A percentile compares a stretch with the other conserved stretches of the same genome.
Evolutionary conservation across 1,140 invertebrate genomes (phyloP).

Genomic region (Drosophila repleta): DNA sequence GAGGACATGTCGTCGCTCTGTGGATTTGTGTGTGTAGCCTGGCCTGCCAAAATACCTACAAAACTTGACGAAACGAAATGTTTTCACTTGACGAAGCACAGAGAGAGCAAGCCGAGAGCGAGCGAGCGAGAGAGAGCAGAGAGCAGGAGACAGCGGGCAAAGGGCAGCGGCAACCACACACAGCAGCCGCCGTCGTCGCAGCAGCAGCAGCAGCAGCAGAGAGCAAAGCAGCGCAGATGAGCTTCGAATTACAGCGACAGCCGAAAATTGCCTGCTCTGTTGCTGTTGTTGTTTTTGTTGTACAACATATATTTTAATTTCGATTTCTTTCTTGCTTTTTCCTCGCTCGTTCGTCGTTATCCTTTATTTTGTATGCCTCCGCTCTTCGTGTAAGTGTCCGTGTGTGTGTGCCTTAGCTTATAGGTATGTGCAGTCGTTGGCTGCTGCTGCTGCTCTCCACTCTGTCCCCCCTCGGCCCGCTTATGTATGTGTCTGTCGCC

Average conservation of each 20-base stretch:
- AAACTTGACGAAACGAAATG: constrained; percentile 78
- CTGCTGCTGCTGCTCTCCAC: constrained; percentile 22
- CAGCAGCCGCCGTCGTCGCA: constrained; percentile 13
- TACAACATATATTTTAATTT: constrained; percentile 78
- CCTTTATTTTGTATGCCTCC: constrained; percentile 73
- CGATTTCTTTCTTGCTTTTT: constrained; percentile 78
- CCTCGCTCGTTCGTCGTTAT: constrained; percentile 53
- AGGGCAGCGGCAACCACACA: constrained; percentile 27
- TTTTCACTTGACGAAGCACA: constrained; percentile 75
- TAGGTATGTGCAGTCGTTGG: constrained; percentile 61
- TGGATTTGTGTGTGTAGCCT: constrained; percentile 57
- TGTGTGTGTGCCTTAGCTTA: constrained; percentile 50
- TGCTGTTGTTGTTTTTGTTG: constrained; percentile 17
- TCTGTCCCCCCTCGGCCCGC: neutral
- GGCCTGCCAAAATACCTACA: constrained; percentile 78
- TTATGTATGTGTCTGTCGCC: constrained; percentile 36
- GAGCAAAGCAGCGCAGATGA: constrained; percentile 60
- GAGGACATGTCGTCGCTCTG: constrained; percentile 54
- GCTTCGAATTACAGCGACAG: constrained; percentile 76
- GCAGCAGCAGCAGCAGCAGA: constrained; percentile 20
- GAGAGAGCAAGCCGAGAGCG: constrained; percentile 25
- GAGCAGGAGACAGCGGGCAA: constrained; percentile 23
- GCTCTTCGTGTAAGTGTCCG: constrained; percentile 35
- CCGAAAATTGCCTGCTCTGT: constrained; percentile 63
- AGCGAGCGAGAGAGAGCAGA: constrained; percentile 3